These are phyloP conservation scores for Drosophila cyrtoloma DNA, from an alignment of 2,888 invertebrate genomes.

Conservation along the genomic window DNA sequence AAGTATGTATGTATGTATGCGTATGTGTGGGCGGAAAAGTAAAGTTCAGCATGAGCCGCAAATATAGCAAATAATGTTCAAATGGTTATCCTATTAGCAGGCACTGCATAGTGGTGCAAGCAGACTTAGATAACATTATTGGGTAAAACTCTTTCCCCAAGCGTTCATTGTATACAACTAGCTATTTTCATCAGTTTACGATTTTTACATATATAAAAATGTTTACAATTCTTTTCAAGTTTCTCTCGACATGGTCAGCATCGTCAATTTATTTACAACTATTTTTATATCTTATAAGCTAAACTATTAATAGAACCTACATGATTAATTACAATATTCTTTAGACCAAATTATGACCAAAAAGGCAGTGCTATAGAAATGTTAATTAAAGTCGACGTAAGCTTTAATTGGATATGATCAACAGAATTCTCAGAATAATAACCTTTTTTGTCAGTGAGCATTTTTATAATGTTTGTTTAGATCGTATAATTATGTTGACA, in stretches of 20 bases:
- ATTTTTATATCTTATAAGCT: background rate
- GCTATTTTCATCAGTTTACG: background rate
- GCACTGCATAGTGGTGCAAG: constrained; percentile 29
- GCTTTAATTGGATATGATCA: background rate
- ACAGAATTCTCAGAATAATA: background rate
- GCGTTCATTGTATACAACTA: background rate
- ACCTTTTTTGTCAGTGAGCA: background rate
- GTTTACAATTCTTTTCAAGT: background rate
- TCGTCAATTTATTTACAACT: background rate
- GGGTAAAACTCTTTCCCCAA: background rate
- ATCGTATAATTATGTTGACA: background rate
- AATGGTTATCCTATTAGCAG: constrained; percentile 25
- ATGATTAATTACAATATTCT: background rate
- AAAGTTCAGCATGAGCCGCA: constrained; percentile 19
- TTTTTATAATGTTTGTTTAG: background rate
- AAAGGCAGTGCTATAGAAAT: background rate
- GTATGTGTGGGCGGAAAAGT: constrained; percentile 11
- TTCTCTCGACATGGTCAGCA: background rate
- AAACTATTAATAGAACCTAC: background rate
- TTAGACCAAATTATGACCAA: background rate
- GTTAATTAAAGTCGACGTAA: background rate
- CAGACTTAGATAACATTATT: background rate
- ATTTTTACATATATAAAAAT: background rate
- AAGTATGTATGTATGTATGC: background rate
- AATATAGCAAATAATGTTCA: constrained; percentile 24